These are phyloP conservation scores for Heterodera filipjevi DNA, from an alignment of 2,888 invertebrate species.

Conservation along the genomic window DNA sequence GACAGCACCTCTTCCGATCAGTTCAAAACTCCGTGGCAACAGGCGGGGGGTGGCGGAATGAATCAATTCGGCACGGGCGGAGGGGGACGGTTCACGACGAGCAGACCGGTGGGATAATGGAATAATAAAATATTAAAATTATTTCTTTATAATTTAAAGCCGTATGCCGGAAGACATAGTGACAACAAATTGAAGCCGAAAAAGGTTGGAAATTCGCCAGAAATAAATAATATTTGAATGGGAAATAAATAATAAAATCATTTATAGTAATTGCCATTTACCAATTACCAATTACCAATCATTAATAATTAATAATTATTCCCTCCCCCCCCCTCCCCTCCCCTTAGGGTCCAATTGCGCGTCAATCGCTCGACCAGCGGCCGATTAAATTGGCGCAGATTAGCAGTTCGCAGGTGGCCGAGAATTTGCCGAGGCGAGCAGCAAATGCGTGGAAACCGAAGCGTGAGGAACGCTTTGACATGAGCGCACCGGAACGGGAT, in stretches of 20 bases:
- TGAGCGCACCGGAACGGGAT: constrained; percentile 10
- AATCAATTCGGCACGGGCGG: constrained; percentile 21
- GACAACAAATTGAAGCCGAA: constrained; percentile 29
- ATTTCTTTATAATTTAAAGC: neutral
- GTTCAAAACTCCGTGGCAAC: constrained; percentile 27
- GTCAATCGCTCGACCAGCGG: constrained; percentile 20
- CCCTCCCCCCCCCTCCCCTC: neutral
- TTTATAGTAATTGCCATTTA: too few species aligned
- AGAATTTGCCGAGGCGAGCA: constrained; percentile 9
- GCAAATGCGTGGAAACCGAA: constrained; percentile 37
- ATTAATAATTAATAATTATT: too few species aligned
- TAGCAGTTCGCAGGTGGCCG: neutral
- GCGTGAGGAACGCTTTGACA: constrained; percentile 33
- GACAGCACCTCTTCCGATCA: constrained; percentile 16
- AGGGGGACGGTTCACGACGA: constrained; percentile 14
- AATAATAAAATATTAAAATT: neutral
- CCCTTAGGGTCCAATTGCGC: constrained; percentile 15
- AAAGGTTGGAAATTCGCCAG: neutral
- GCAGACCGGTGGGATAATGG: neutral
- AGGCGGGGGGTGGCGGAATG: constrained; percentile 7
- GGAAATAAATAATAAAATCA: too few species aligned
- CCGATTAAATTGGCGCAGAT: constrained; percentile 17
- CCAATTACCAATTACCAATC: too few species aligned
- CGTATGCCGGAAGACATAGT: constrained; percentile 16
- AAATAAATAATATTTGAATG: neutral